Evolutionary conservation across 2,797 vertebrate species (phyloP).

Genomic region (Sternotherus odoratus): DNA sequence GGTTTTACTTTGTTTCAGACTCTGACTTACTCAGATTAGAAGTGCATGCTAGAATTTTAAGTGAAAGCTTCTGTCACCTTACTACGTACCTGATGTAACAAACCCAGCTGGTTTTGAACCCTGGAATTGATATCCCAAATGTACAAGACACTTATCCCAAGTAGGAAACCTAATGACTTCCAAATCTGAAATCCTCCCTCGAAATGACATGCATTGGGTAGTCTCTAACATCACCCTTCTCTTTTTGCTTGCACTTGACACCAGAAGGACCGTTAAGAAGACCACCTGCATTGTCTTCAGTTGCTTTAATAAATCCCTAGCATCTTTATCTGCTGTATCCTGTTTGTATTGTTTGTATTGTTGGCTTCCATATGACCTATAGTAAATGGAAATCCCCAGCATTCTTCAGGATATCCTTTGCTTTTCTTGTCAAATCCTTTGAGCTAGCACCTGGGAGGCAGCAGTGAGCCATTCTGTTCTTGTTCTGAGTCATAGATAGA

Average conservation of each 20-base stretch:
- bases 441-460: background rate
- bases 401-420: background rate
- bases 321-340: background rate
- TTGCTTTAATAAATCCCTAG: background rate
- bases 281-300: background rate
- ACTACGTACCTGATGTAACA: background rate
- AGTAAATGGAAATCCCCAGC: background rate
- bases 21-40: no score
- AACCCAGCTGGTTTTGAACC: background rate
- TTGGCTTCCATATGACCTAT: rapidly evolving
- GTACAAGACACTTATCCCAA: background rate
- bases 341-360: background rate
- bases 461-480: conserved; percentile 3
- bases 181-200: background rate
- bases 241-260: background rate
- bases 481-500: background rate
- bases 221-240: background rate
- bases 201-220: background rate
- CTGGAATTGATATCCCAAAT: background rate
- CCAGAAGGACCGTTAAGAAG: background rate
- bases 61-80: background rate
- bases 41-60: no score
- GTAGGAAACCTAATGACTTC: background rate
- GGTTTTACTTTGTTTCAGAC: no score
- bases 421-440: background rate